Evolutionary conservation across 2,888 invertebrate genomes (phyloP).

Genomic region (Chromoteleia sp.): DNA sequence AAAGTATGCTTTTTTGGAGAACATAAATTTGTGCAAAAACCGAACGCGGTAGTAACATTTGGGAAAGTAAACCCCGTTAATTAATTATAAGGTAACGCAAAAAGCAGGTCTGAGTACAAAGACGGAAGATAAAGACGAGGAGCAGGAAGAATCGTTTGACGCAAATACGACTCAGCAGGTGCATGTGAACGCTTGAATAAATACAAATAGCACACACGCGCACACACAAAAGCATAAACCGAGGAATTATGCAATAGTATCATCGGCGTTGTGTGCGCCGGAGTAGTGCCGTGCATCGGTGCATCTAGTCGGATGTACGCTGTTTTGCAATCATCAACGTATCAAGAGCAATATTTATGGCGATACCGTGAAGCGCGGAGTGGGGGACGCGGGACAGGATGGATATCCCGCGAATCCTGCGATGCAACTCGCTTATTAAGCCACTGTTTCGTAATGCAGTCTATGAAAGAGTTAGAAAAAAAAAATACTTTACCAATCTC

Average conservation of each 20-base stretch:
- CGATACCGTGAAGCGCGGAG: conserved; percentile 71
- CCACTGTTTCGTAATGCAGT: conserved; percentile 80
- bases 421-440: conserved; percentile 81
- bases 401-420: conserved; percentile 78
- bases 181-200: conserved; percentile 65
- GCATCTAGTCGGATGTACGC: conserved; percentile 83
- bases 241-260: conserved; percentile 69
- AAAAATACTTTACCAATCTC: conserved; percentile 65
- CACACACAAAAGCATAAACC: conserved; percentile 31
- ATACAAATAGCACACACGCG: conserved; percentile 59
- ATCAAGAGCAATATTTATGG: conserved; percentile 81
- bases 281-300: conserved; percentile 76
- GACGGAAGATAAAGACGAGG: conserved; percentile 58
- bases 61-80: not conserved
- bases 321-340: conserved; percentile 83
- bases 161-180: conserved; percentile 59
- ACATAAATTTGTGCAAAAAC: no score
- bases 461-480: conserved; percentile 70
- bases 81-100: conserved; percentile 14
- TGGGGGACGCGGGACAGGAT: conserved; percentile 58
- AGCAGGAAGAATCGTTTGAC: conserved; percentile 62
- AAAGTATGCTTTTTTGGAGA: no score
- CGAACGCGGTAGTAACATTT: not conserved
- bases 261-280: conserved; percentile 48
- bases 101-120: conserved; percentile 14